These are phyloP conservation scores for Probosciger aterrimus DNA, from an alignment of 2,113 vertebrate genomes.

Conservation along the genomic window DNA sequence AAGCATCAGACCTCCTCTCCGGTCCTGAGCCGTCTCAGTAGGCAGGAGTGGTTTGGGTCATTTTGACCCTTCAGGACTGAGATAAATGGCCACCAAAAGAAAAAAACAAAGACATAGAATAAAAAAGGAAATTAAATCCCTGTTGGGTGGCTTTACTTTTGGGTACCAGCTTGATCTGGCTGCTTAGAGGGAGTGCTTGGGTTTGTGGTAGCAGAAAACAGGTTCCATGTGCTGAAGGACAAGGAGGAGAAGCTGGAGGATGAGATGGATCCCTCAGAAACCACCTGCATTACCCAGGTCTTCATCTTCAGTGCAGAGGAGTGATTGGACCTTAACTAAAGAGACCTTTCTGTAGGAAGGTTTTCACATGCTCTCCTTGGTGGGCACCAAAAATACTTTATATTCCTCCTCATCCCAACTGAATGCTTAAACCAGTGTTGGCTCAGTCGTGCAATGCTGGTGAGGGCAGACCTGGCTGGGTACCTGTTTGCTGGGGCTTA, in stretches of 20 bases:
- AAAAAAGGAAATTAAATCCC: too few species aligned
- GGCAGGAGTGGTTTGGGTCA: background rate
- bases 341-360: background rate
- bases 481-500: background rate
- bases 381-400: background rate
- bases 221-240: background rate
- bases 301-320: background rate
- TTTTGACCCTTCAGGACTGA: background rate
- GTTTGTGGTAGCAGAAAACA: background rate
- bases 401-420: background rate
- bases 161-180: background rate
- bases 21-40: rapidly evolving
- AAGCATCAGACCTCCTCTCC: background rate
- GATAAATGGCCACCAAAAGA: background rate
- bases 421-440: background rate
- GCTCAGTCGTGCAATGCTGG: rapidly evolving
- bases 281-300: rapidly evolving
- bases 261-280: background rate
- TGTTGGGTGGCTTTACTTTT: rapidly evolving
- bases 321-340: background rate
- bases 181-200: background rate
- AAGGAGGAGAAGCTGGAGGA: background rate
- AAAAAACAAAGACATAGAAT: too few species aligned
- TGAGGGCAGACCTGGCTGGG: background rate
- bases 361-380: background rate